Conservation (phyloP, 2,113 vertebrate species). For the Cottus gobio region DNA sequence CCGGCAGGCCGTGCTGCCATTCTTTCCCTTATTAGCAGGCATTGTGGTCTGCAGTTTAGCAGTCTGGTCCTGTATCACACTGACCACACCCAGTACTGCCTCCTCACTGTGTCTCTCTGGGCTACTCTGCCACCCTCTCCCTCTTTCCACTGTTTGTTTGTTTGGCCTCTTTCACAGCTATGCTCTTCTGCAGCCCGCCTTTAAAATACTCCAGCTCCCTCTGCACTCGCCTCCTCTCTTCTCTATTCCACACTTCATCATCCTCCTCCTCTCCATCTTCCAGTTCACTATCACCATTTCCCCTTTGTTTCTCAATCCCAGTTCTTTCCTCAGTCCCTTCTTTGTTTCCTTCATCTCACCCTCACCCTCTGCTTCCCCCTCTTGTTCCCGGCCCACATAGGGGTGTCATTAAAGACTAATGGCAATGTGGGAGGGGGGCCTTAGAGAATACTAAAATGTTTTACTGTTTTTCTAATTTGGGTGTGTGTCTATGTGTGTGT, state of each 20-base stretch:
- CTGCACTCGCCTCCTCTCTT: constrained; percentile 10
- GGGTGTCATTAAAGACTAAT: constrained; percentile 46
- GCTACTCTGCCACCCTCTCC: neutral
- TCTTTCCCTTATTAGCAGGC: constrained; percentile 48
- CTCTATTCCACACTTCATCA: constrained; percentile 26
- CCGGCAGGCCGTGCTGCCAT: constrained; percentile 30
- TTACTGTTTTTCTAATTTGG: neutral
- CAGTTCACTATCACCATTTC: neutral
- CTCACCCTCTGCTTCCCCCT: neutral
- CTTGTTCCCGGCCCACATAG: neutral
- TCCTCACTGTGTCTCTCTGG: constrained; percentile 12
- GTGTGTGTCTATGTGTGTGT: constrained; percentile 7
- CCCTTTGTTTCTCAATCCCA: neutral
- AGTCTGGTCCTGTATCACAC: constrained; percentile 41
- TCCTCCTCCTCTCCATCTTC: constrained; percentile 6
- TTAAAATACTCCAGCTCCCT: neutral
- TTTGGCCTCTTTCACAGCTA: neutral
- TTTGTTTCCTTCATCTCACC: constrained; percentile 14
- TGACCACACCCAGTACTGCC: constrained; percentile 52
- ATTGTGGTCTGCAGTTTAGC: constrained; percentile 42
- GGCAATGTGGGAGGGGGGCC: constrained; percentile 13
- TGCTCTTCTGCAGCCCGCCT: neutral
- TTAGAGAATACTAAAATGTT: constrained; percentile 13
- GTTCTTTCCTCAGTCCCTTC: neutral
- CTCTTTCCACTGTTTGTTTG: neutral